These are phyloP conservation scores for Solea solea DNA, from an alignment of 2,113 vertebrate species.

Conservation along the genomic window DNA sequence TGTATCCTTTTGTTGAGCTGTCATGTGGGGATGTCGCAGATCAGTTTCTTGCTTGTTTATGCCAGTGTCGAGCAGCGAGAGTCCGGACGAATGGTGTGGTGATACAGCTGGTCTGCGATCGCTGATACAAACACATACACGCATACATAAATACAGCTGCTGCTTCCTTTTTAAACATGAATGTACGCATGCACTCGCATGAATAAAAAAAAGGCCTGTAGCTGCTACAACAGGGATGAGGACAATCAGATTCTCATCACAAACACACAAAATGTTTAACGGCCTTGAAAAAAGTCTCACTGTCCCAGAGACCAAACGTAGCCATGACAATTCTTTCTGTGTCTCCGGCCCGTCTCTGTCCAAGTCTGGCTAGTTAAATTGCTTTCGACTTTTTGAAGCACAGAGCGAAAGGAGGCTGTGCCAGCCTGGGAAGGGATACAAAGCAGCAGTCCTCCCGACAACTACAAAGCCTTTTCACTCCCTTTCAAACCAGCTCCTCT, in stretches of 20 bases:
- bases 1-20: constrained; percentile 68
- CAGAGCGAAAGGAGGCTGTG: constrained; percentile 36
- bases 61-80: constrained; percentile 37
- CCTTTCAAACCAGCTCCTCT: constrained; percentile 48
- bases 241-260: no score
- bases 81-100: constrained; percentile 16
- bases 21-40: constrained; percentile 63
- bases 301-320: constrained; percentile 30
- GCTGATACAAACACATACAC: constrained; percentile 29
- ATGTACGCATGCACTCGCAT: neutral
- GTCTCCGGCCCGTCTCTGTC: constrained; percentile 35
- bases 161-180: constrained; percentile 25
- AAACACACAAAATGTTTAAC: neutral
- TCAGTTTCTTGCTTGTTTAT: constrained; percentile 62
- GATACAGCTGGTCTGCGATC: constrained; percentile 54
- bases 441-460: constrained; percentile 50
- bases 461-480: constrained; percentile 42
- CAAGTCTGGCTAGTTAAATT: constrained; percentile 37
- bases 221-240: neutral
- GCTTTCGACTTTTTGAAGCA: constrained; percentile 51
- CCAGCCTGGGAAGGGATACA: constrained; percentile 61
- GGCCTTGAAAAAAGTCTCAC: constrained; percentile 29
- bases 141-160: constrained; percentile 54
- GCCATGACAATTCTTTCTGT: constrained; percentile 24
- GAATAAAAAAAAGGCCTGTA: neutral